These are phyloP conservation scores for Polyergus mexicanus DNA, from an alignment of 1,140 invertebrate species.

Conservation along the genomic window DNA sequence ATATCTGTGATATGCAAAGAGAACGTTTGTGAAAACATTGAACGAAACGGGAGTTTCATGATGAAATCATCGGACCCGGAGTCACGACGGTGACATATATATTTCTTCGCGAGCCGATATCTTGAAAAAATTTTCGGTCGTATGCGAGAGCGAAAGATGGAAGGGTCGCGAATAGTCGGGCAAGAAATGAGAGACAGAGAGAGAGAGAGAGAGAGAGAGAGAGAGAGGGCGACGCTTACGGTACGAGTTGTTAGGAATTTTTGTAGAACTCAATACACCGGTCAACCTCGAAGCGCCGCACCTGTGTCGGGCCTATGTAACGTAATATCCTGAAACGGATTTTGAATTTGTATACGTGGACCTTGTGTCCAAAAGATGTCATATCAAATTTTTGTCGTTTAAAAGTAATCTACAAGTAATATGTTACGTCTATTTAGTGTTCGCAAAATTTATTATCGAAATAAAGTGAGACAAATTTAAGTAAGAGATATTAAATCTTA, in stretches of 20 bases:
- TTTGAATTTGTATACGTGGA: slow-evolving; percentile 55
- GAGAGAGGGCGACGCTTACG: slow-evolving; percentile 62
- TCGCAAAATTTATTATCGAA: slow-evolving; percentile 7
- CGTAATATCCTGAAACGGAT: slow-evolving; percentile 69
- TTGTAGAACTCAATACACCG: slow-evolving; percentile 77
- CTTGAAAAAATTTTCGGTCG: slow-evolving; percentile 53
- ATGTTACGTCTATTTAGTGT: neutral
- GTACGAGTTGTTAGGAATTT: slow-evolving; percentile 73
- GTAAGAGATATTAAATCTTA: neutral
- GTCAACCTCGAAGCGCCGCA: slow-evolving; percentile 76
- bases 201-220: slow-evolving; percentile 44
- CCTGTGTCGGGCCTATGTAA: slow-evolving; percentile 71
- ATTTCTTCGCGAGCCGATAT: slow-evolving; percentile 59
- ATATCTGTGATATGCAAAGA: slow-evolving; percentile 10
- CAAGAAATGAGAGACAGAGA: slow-evolving; percentile 9
- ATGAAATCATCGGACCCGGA: slow-evolving; percentile 64
- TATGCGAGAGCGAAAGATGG: slow-evolving; percentile 10
- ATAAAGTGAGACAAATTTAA: neutral
- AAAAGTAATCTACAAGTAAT: neutral
- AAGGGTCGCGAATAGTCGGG: slow-evolving; percentile 10
- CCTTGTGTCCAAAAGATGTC: slow-evolving; percentile 11
- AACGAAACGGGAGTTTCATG: slow-evolving; percentile 54
- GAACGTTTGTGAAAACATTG: neutral
- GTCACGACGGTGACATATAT: slow-evolving; percentile 47
- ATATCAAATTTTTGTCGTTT: neutral